Conservation (phyloP, 2,888 invertebrate species). For the Mystacides longicornis region DNA sequence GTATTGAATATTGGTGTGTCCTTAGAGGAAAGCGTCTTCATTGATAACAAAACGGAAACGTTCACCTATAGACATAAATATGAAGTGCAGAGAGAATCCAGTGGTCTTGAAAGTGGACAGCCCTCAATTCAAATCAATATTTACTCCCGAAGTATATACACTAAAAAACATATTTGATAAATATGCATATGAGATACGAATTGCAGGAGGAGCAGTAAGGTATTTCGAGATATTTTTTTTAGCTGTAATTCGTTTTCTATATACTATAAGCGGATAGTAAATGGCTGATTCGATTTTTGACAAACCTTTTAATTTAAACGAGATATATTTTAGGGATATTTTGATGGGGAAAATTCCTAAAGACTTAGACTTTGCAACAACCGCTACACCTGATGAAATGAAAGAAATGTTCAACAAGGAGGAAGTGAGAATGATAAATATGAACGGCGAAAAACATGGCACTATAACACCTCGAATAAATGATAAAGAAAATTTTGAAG, state of each 20-base stretch:
- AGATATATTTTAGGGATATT: conserved; percentile 54
- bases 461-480: conserved; percentile 94
- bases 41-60: conserved; percentile 5
- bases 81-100: conserved; percentile 51
- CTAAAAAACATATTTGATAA: conserved; percentile 71
- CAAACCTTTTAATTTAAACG: not conserved
- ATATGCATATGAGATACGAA: conserved; percentile 76
- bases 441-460: conserved; percentile 88
- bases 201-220: conserved; percentile 96
- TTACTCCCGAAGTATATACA: conserved; percentile 70
- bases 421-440: conserved; percentile 84
- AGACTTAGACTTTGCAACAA: conserved; percentile 97
- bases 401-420: conserved; percentile 83
- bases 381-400: conserved; percentile 94
- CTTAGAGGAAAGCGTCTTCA: conserved; percentile 5
- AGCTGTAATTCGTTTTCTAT: not conserved
- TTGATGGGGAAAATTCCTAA: conserved; percentile 71
- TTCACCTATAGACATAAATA: conserved; percentile 34
- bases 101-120: conserved; percentile 63
- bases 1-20: not conserved
- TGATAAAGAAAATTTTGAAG: conserved; percentile 89
- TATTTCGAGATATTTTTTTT: conserved; percentile 28
- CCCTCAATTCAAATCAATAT: conserved; percentile 67
- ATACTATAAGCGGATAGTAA: too few species aligned
- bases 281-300: not conserved